These are phyloP conservation scores for Oscheius myriophilus DNA, from an alignment of 2,888 invertebrate genomes.

Conservation along the genomic window DNA sequence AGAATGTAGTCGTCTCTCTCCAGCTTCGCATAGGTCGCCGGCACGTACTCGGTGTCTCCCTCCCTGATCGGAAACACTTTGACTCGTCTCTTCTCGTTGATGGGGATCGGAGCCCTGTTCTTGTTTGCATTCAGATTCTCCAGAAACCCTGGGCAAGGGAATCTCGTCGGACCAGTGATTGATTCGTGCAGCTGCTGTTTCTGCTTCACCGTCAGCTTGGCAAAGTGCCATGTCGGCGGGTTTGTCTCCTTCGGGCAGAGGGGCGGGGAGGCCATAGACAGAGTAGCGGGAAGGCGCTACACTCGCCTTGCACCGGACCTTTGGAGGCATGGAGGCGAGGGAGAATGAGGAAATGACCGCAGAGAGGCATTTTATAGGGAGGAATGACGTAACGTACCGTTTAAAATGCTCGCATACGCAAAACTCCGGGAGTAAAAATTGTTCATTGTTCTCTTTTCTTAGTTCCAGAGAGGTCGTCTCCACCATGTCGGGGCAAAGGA, in stretches of 20 bases:
- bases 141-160: slow-evolving; percentile 18
- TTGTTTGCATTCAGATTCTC: slow-evolving; percentile 21
- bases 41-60: slow-evolving; percentile 31
- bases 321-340: no score
- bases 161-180: neutral
- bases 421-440: no score
- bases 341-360: no score
- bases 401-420: no score
- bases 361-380: no score
- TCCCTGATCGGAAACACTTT: neutral
- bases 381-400: no score
- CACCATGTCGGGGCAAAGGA: no score
- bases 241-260: neutral
- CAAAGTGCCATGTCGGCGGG: slow-evolving; percentile 4
- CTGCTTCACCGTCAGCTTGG: neutral
- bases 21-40: slow-evolving; percentile 32
- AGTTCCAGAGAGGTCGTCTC: no score
- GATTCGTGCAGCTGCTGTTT: slow-evolving; percentile 2
- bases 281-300: no score
- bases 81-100: slow-evolving; percentile 22
- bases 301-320: no score
- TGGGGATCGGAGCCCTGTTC: slow-evolving; percentile 26
- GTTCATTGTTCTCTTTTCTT: no score
- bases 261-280: no score
- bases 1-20: slow-evolving; percentile 38